Evolutionary conservation across 92 coral and sea anemone genomes (phyloP), one percentile per base, ranked within the genome.

Genomic region (Zoanthus sociatus): DNA sequence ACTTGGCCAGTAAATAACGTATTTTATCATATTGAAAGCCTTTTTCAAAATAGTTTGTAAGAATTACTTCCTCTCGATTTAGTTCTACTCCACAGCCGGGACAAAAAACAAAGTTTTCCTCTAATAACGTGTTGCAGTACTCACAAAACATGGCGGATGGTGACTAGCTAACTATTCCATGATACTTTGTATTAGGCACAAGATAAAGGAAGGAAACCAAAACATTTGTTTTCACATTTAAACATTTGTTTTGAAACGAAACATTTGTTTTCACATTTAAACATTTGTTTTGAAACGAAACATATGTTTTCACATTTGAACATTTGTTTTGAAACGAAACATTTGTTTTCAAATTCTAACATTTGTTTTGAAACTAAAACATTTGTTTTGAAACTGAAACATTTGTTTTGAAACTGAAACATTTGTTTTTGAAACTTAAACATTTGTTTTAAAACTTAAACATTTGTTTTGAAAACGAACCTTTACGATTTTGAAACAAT

Each of bases 11-110:
- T 16, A 32, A 68, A 68, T 8, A 4, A 71, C 6, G 81, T 46
- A 76, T 76, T 76, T 53, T 76, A 32, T 76, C 81, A 76, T 76
- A n/a, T n/a, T n/a, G n/a, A n/a, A n/a, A n/a, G n/a, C n/a, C n/a
- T n/a, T n/a, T n/a, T n/a, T n/a, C n/a, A n/a, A n/a, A n/a, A n/a
- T n/a, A n/a, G n/a, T n/a, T n/a, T n/a, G n/a, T n/a, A n/a, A n/a
- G n/a, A n/a, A 75, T 54, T 26, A 51, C 81, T 54, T 76, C 67
- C 81, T 76, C 67, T 26, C 67, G 81, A 76, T 76, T 13, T 6
- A 76, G 67, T 30, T 53, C 81, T 53, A 54, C 63, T 76, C 81
- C 67, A 13, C 67, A 74, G 30, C 55, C 58, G 48, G 55, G 60
- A 74, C 78, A 74, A 20, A 74, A 74, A 76, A 53, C 46, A 76